Percentiles rank a stretch among this genome's conserved stretches.
These are phyloP conservation scores for Harpalus rubripes DNA, from an alignment of 2,888 invertebrate species.

Conservation along the genomic window DNA sequence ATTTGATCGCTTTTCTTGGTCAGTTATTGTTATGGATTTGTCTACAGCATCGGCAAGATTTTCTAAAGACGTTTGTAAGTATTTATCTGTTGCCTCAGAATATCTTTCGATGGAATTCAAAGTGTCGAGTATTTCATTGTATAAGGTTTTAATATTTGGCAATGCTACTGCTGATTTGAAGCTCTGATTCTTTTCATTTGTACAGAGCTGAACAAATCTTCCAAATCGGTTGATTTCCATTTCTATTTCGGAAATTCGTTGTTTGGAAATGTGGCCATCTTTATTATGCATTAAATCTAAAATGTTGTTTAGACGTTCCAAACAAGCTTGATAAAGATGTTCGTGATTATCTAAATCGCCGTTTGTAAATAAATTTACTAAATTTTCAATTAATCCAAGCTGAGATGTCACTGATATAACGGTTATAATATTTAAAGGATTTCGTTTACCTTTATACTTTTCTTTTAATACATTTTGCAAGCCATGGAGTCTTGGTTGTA, in stretches of 20 bases:
- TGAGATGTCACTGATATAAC: slow-evolving; percentile 68
- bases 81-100: slow-evolving; percentile 67
- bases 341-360: slow-evolving; percentile 43
- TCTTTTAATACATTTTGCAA: slow-evolving; percentile 64
- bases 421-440: slow-evolving; percentile 69
- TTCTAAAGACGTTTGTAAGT: slow-evolving; percentile 61
- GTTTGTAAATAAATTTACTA: slow-evolving; percentile 67
- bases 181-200: slow-evolving; percentile 66
- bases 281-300: slow-evolving; percentile 68
- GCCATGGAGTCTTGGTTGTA: background rate
- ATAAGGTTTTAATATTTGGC: slow-evolving; percentile 20
- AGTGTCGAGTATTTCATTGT: slow-evolving; percentile 54
- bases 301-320: slow-evolving; percentile 69
- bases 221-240: slow-evolving; percentile 73
- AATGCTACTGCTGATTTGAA: slow-evolving; percentile 47
- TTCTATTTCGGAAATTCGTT: slow-evolving; percentile 73
- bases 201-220: slow-evolving; percentile 71
- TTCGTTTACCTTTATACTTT: slow-evolving; percentile 66
- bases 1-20: slow-evolving; percentile 75
- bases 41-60: slow-evolving; percentile 69
- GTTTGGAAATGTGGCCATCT: slow-evolving; percentile 71
- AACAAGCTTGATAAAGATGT: slow-evolving; percentile 41
- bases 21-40: slow-evolving; percentile 72
- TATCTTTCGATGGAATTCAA: slow-evolving; percentile 69
- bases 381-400: slow-evolving; percentile 70